phyloP scores from a whole-genome alignment of 2,888 invertebrate species.

The Lasioglossum villosulum region DNA sequence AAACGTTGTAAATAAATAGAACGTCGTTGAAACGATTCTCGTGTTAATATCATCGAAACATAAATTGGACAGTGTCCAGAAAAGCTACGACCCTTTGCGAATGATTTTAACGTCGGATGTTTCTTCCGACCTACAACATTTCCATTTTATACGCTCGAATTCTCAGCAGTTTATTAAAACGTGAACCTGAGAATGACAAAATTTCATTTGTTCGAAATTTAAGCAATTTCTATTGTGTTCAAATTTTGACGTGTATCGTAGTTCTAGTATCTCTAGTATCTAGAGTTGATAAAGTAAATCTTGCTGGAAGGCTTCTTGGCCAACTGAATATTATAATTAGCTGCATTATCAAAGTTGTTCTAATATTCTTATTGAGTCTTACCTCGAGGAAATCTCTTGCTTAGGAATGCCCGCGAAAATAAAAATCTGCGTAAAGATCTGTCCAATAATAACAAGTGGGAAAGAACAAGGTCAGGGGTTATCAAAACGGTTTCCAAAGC shows the following conservation, averaged over 20 bases:
- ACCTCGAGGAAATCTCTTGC: not conserved
- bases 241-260: not conserved
- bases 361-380: not conserved
- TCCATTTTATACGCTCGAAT: not conserved
- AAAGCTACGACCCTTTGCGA: not conserved
- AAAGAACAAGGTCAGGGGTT: not conserved
- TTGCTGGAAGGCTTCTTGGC: not conserved
- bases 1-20: not conserved
- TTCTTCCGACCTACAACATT: not conserved
- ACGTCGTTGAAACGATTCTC: not conserved
- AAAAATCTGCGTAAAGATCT: not conserved
- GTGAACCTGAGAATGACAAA: too few species aligned
- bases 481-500: not conserved
- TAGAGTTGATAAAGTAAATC: not conserved
- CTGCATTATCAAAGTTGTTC: not conserved
- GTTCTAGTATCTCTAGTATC: too few species aligned
- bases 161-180: not conserved
- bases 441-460: not conserved
- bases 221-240: not conserved
- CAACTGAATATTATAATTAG: not conserved
- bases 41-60: not conserved
- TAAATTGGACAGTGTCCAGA: not conserved
- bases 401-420: not conserved
- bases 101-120: not conserved
- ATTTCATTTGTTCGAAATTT: not conserved